Evolutionary conservation across 92 coral and sea anemone genomes (phyloP), one percentile per base, ranked within the genome.

Genomic region (Scolanthus callimorphus): DNA sequence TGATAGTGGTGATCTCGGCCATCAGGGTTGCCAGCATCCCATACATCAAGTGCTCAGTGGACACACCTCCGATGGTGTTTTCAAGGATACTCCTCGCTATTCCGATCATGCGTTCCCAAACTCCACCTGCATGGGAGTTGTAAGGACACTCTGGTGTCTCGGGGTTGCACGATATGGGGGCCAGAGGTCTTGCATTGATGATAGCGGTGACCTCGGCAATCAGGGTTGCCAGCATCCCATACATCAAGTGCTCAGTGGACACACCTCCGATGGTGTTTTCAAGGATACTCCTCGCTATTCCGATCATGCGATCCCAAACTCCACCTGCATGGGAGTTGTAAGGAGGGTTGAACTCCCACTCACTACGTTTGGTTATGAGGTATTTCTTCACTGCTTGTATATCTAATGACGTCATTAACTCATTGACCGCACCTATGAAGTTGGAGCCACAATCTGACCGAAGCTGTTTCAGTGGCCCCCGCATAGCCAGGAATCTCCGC

Each of bases 31-130:
- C 0, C 27, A 68, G 56, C 27, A 56, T 66, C 43, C 57, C 69
- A n/a, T 57, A 66, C 2, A 57, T 26, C 2, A 68, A 57, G 9
- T 27, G 69, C 23, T 6, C 43, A 27, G 75, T 55, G 0, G 31
- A 17, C 1, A 68, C 21, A 9, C 57, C 55, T 1, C 55, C 65
- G 19, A 68, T 44, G 0, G 57, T 68, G 2, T 52, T 12, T 2
- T 66, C 73, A 17, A 66, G 25, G 34, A 66, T 55, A 10, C 63
- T 0, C 22, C 73, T 22, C 27, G 73, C 21, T 4, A 66, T 29
- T 0, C 73, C 66, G 62, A 66, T 66, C 67, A 66, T 66, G 8
- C 73, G 37, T 23, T 66, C 63, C 63, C 73, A 65, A 1, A 24
- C 63, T 28, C n/a, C n/a, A 12, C 60, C 60, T 2, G 41, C 64